These are phyloP conservation scores for Cercopithecus hamlyni DNA, from an alignment of 2,797 vertebrate genomes.

Conservation along the genomic window DNA sequence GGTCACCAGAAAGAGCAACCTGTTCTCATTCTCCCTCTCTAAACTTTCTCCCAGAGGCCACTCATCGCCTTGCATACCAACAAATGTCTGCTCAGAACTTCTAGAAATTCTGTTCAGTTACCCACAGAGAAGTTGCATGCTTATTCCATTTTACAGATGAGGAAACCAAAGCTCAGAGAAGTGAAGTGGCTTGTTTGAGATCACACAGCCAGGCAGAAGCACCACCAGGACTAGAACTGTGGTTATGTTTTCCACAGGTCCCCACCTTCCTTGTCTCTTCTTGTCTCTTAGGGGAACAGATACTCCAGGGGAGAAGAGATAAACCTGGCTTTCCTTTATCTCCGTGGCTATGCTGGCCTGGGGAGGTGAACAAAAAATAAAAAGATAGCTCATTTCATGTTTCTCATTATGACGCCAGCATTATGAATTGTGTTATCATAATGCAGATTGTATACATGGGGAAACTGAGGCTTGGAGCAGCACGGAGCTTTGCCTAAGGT, in stretches of 20 bases:
- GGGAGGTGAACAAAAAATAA: background rate
- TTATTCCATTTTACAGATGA: background rate
- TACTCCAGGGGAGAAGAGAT: background rate
- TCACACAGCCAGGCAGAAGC: background rate
- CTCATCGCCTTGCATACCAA: background rate
- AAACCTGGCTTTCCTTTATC: background rate
- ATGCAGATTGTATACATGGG: background rate
- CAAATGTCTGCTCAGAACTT: background rate
- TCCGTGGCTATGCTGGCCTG: background rate
- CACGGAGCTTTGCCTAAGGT: background rate
- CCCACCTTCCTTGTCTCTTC: background rate
- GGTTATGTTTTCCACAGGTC: background rate
- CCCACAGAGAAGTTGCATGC: background rate
- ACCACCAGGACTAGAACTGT: background rate
- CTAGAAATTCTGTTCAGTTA: background rate
- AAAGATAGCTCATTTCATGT: background rate
- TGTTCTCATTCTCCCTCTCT: background rate
- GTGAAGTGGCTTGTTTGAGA: background rate
- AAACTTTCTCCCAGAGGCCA: background rate
- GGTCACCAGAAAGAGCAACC: background rate
- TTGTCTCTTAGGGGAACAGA: background rate
- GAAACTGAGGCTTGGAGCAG: conserved; percentile 20
- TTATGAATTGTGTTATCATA: background rate
- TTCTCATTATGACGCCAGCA: background rate
- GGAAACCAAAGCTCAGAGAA: conserved; percentile 14